A percentile compares a stretch with the other conserved stretches of the same genome.
Conservation (phyloP, 2,888 invertebrate genomes). For the Marasmarcha lunaedactyla region DNA sequence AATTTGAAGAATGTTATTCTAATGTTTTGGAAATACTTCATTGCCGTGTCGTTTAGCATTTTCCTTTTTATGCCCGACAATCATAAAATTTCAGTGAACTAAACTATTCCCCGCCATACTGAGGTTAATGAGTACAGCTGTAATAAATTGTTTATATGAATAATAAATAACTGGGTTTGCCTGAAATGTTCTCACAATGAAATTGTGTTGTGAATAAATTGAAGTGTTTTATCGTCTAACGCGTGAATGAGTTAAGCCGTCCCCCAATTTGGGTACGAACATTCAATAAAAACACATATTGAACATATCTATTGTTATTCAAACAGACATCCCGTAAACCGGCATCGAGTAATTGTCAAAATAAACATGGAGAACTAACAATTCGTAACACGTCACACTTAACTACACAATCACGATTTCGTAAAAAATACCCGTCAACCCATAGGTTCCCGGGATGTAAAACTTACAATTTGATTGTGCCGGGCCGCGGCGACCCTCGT, state of each 20-base stretch:
- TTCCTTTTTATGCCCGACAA: constrained; percentile 12
- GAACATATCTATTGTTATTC: constrained; percentile 29
- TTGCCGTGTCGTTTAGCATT: constrained; percentile 9
- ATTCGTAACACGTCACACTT: constrained; percentile 34
- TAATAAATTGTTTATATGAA: no score
- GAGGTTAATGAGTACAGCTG: no score
- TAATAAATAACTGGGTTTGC: background rate
- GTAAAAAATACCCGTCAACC: constrained; percentile 17
- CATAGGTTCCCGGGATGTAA: constrained; percentile 17
- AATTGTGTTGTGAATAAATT: background rate
- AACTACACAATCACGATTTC: constrained; percentile 34
- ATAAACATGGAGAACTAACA: constrained; percentile 23
- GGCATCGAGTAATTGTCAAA: constrained; percentile 22
- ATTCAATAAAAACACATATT: background rate
- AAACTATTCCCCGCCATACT: no score
- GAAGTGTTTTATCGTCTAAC: constrained; percentile 10
- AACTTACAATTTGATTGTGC: constrained; percentile 7
- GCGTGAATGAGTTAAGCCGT: constrained; percentile 20
- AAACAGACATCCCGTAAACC: constrained; percentile 24
- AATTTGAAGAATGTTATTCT: constrained; percentile 2
- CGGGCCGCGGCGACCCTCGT: constrained; percentile 41
- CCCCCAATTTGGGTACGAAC: background rate
- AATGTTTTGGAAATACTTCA: constrained; percentile 4
- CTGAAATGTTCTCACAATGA: background rate
- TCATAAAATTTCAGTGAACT: no score